Evolutionary conservation across 2,113 vertebrate genomes (phyloP), one percentile per base, ranked within the genome.

Genomic region (Barbus barbus): DNA sequence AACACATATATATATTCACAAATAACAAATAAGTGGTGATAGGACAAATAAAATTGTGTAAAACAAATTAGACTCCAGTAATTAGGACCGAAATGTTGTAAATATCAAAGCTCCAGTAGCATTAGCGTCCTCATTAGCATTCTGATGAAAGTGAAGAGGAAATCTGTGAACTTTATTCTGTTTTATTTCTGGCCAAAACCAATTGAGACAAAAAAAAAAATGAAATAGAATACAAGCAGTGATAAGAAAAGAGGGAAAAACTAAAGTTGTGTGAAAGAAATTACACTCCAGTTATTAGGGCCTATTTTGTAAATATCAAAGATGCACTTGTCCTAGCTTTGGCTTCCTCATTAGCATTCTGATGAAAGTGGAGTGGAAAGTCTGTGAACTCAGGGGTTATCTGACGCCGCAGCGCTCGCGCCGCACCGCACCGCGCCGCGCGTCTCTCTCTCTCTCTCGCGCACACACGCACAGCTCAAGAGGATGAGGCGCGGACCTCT

Each of bases 231-330:
- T n/a, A 78, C 20, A 60, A 41, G 33, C 36, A 33, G 9, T 16
- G 76, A 78, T 78, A 75, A 75, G 73, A 31, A 28, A 75, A 75
- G 73, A 51, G 14, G 20, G 56, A 18, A 46, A 79, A 60, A 78
- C 53, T 77, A 56, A 77, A 78, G 76, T 41, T 80, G 60, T 80
- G n/a, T 80, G 44, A 80, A 97, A 96, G 94, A 96, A 97, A 97
- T 97, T 96, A 96, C 94, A 94, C 95, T 97, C 95, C 92, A 93
- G 95, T 96, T 97, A 97, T 98, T 98, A 98, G 96, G 93, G 95
- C 94, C 96, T 96, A 75, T 97, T 98, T 99, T 96, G 97, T 99
- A 99, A 98, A 99, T 98, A 99, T 98, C 96, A 97, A 96, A 97
- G 96, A 95, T 94, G 95, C 96, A 95, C 95, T 75, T 75, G 73